Evolutionary conservation across 2,113 vertebrate genomes (phyloP).

Genomic region (Rynchops niger): DNA sequence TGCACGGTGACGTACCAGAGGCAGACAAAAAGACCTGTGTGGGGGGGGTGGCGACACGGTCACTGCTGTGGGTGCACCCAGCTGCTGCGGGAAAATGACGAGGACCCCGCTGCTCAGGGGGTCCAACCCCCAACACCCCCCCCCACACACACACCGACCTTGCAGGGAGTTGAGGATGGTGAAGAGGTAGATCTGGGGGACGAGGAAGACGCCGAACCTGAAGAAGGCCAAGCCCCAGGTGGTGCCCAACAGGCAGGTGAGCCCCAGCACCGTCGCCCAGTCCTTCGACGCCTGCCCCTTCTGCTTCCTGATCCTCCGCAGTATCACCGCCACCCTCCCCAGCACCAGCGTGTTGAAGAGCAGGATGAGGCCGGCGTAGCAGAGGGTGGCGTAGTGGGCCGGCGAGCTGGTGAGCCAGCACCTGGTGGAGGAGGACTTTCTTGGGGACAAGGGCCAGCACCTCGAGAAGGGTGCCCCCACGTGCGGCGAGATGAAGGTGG

Average conservation of each 20-base stretch:
- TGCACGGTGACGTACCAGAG: not conserved
- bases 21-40: not conserved
- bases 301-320: not conserved
- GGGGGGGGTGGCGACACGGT: not conserved
- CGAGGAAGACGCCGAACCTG: accelerated
- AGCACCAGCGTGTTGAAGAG: not conserved
- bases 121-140: accelerated
- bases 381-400: not conserved
- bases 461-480: not conserved
- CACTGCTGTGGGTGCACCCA: not conserved
- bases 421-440: not conserved
- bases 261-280: not conserved
- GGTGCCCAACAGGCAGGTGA: not conserved
- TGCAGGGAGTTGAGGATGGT: not conserved
- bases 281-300: not conserved
- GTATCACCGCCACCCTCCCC: not conserved
- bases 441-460: not conserved
- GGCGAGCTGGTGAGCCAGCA: not conserved
- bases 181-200: not conserved
- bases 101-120: not conserved
- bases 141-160: not conserved
- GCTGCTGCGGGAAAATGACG: not conserved
- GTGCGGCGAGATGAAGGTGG: accelerated
- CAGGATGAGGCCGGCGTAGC: not conserved
- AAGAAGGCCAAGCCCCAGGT: not conserved